Percentiles rank a stretch among this genome's conserved stretches.
These are phyloP conservation scores for Epicauta chinensis DNA, from an alignment of 1,140 invertebrate genomes.

Conservation along the genomic window DNA sequence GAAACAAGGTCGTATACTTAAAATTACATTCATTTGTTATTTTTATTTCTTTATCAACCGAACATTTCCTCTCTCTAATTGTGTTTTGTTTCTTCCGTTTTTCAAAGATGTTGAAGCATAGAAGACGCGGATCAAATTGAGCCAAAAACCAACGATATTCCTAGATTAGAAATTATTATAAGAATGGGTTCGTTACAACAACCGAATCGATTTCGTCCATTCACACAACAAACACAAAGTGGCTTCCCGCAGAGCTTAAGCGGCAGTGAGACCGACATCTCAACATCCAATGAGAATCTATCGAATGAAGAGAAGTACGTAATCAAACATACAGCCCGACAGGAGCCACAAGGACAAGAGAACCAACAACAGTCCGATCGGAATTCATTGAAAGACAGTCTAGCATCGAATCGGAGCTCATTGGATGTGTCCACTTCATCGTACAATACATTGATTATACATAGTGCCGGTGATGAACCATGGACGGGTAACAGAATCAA, in stretches of 20 bases:
- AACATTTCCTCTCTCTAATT: no score
- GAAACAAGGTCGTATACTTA: no score
- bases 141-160: neutral
- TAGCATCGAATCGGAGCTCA: constrained; percentile 66
- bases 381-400: constrained; percentile 63
- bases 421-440: constrained; percentile 68
- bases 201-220: constrained; percentile 23
- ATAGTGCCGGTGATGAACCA: constrained; percentile 62
- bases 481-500: constrained; percentile 51
- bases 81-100: no score
- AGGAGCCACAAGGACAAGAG: constrained; percentile 90
- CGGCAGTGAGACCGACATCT: constrained; percentile 86
- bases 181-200: constrained; percentile 19
- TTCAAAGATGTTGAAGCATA: constrained; percentile 23
- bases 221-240: constrained; percentile 22
- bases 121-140: constrained; percentile 16
- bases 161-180: neutral
- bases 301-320: constrained; percentile 80
- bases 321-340: constrained; percentile 71
- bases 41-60: no score
- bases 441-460: constrained; percentile 75
- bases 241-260: constrained; percentile 64
- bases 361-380: constrained; percentile 61
- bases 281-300: constrained; percentile 83
- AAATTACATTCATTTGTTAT: no score